phyloP scores from a whole-genome alignment of 2,797 vertebrate genomes.

The Phrynocephalus guinanensis region DNA sequence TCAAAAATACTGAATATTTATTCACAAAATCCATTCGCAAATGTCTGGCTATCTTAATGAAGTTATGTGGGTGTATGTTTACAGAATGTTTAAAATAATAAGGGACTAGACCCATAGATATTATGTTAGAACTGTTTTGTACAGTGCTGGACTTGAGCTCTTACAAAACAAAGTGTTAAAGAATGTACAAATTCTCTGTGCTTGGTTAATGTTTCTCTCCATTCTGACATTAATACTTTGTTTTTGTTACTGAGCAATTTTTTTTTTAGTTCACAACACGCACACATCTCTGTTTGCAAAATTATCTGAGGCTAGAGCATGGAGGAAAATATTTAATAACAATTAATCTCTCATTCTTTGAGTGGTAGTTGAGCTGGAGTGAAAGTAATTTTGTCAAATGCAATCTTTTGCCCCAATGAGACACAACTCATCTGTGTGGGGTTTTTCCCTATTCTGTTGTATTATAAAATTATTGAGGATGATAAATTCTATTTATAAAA shows the following conservation, averaged over 20 bases:
- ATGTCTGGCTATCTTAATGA: neutral
- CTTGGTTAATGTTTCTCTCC: neutral
- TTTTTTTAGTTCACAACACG: too few relatives aligned
- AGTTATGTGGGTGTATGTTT: neutral
- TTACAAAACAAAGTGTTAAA: neutral
- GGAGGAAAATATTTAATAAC: constrained; percentile 33
- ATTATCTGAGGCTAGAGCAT: constrained; percentile 56
- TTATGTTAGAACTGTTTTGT: neutral
- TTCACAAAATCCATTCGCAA: neutral
- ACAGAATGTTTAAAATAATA: neutral
- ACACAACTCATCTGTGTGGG: constrained; percentile 58
- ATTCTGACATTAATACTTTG: constrained; percentile 16
- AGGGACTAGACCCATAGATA: too few relatives aligned
- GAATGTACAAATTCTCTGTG: neutral
- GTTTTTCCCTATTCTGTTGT: constrained; percentile 64
- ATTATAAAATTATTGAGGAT: constrained; percentile 72
- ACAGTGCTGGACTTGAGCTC: neutral
- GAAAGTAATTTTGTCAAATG: constrained; percentile 66
- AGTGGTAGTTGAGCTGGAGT: constrained; percentile 56
- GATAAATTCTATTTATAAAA: constrained; percentile 71
- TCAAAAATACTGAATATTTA: neutral
- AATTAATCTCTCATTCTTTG: constrained; percentile 42
- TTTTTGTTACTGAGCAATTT: constrained; percentile 37
- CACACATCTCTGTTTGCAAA: constrained; percentile 8
- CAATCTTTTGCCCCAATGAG: constrained; percentile 65